Evolutionary conservation across 1,140 invertebrate species (phyloP).

Genomic region (Helicorthomorpha holstii): DNA sequence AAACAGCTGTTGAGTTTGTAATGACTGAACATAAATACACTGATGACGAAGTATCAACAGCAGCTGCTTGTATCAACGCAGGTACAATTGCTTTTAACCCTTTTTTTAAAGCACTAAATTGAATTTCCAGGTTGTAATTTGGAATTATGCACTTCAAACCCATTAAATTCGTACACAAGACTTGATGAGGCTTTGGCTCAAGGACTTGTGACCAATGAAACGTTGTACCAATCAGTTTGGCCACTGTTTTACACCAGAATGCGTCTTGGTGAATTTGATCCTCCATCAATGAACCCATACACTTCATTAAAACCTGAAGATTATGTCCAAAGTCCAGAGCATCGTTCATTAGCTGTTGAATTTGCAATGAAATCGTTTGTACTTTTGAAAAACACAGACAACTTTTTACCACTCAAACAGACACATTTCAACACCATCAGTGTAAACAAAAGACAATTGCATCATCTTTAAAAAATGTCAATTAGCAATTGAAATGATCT

Average conservation of each 20-base stretch:
- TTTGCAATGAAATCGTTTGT: conserved; percentile 20
- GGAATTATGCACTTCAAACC: conserved; percentile 3
- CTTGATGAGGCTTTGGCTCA: conserved; percentile 9
- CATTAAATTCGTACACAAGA: neutral
- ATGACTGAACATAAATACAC: neutral
- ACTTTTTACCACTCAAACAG: conserved; percentile 13
- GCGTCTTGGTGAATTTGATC: conserved; percentile 24
- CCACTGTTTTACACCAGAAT: conserved; percentile 25
- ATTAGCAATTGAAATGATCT: neutral
- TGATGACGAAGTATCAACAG: neutral
- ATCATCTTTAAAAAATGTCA: no score
- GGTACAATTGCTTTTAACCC: neutral
- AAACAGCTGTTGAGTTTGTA: conserved; percentile 4
- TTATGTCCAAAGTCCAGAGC: conserved; percentile 17
- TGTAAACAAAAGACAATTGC: conserved; percentile 11
- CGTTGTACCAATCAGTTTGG: conserved; percentile 13
- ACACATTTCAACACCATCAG: conserved; percentile 3
- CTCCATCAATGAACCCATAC: conserved; percentile 20
- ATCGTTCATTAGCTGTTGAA: conserved; percentile 15
- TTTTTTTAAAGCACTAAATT: neutral
- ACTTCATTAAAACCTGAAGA: conserved; percentile 11
- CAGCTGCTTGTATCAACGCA: neutral
- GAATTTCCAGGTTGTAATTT: conserved; percentile 10
- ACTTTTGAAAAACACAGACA: conserved; percentile 19
- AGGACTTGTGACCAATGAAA: conserved; percentile 7